Evolutionary conservation across 2,888 invertebrate genomes (phyloP), one percentile per base, ranked within the genome.

Genomic region (Lycaena phlaeas): DNA sequence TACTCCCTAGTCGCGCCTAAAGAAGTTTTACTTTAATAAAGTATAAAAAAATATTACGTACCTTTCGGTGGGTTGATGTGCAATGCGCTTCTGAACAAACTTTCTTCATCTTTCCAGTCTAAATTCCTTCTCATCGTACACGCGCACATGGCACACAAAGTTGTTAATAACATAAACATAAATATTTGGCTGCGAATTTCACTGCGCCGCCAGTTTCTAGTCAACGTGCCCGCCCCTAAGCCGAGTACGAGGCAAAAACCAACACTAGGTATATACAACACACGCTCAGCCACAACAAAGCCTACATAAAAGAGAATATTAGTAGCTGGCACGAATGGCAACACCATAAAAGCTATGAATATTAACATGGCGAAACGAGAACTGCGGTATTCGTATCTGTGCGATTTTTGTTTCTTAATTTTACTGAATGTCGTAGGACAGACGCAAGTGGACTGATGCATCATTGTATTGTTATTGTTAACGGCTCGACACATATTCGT

Each of bases 241-340:
- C 93, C 96, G 45, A 97, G 86, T 51, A 97, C 85, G 57, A 98
- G 87, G 79, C 97, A 97, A 77, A 93, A 94, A 40, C 97, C 98
- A 63, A 97, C 94, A 82, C 96, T 97, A 38, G 98, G 97, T 72
- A 98, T 89, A 84, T 98, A 98, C 51, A 98, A 87, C 52, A 98
- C 92, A 51, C 98, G 88, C 82, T 98, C 98, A 44, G 98, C 98
- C 41, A 98, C 93, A 53, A 98, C 98, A 77, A 98, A 98, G 37
- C 98, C 98, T 45, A 98, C 98, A 77, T 98, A 97, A 86, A 97
- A 97, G 77, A 98, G 92, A 57, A 97, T 85, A 87, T 98, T 98
- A 59, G 95, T 93, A 49, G 98, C 97, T 50, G 97, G 98, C 63
- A 98, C 87, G 84, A 97, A 98, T 47, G 98, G 97, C 56, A 98